Evolutionary conservation across 2,888 invertebrate species (phyloP), one percentile per base, ranked within the genome.

Genomic region (Mesorhabditis spiculigera): DNA sequence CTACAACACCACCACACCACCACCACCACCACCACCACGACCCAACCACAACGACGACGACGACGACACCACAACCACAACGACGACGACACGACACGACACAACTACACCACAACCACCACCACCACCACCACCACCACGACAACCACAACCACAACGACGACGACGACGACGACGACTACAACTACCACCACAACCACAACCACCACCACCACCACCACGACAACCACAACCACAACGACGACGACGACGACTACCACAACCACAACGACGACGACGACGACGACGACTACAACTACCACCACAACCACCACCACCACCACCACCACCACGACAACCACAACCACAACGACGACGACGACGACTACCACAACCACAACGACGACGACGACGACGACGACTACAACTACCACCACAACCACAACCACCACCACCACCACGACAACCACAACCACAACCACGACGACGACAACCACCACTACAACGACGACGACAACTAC

Each of bases 161-260:
- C 67, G 10, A 72, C 69, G n/a, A 69, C 69, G 10, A 4, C 58
- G 28, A 71, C 71, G 5, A 69, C 65, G 5, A 68, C 68, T 41
- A 68, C 68, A 28, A 69, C 69, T 42, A 65, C 16, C 5, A 13
- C 45, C 5, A 68, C 68, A 8, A 5, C 45, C 13, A 68, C 68
- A 4, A 68, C 68, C 5, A 68, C 68, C 5, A 61, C 61, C 5
- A n/a, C 64, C 4, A 63, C 43, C 4, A 16, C 68, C 43, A 71
- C 68, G 13, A 71, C 71, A 2, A 71, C 71, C 5, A 68, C 68
- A 4, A 63, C n/a, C 3, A 13, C 58, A 16, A 71, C 68, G 10
- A 61, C 71, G 4, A 71, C 71, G 41, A 71, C 69, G 13, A 58
- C 42, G 3, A 45, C 67, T 3, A 63, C 70, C 6, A 67, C 70